These are phyloP conservation scores for Molossus molossus DNA, from an alignment of 2,797 vertebrate genomes.

Conservation along the genomic window DNA sequence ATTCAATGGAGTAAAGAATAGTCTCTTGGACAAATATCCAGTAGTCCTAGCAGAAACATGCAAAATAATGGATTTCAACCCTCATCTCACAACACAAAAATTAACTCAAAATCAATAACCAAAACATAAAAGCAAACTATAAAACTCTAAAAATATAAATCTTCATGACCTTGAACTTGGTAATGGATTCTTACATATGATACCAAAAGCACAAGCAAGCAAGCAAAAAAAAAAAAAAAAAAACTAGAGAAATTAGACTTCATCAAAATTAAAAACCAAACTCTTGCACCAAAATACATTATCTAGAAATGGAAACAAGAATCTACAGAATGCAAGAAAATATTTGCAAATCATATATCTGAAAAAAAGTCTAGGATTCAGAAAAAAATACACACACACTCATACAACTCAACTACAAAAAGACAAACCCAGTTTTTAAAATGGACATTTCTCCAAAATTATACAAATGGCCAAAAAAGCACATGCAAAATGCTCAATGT, in stretches of 20 bases:
- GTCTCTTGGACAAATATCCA: background rate
- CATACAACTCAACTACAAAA: background rate
- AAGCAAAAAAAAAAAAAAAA: too few relatives aligned
- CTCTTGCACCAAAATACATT: background rate
- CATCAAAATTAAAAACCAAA: slow-evolving; percentile 24
- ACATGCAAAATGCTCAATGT: background rate
- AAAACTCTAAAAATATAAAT: too few relatives aligned
- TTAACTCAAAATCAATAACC: too few relatives aligned
- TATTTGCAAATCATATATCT: background rate
- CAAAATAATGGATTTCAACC: background rate
- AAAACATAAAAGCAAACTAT: too few relatives aligned
- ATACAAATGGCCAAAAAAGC: background rate
- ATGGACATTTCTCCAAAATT: background rate
- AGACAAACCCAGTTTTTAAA: background rate
- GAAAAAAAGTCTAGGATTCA: background rate
- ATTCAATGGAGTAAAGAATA: background rate
- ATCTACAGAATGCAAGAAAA: background rate
- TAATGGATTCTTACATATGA: too few relatives aligned
- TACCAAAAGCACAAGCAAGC: too few relatives aligned
- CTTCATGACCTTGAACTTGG: too few relatives aligned
- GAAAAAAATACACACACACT: background rate
- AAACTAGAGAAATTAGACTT: too few relatives aligned
- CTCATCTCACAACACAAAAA: background rate
- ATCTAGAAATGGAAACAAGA: background rate
- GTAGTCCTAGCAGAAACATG: background rate